Evolutionary conservation across 2,888 invertebrate genomes (phyloP).

Genomic region (Epinotia brunnichana): DNA sequence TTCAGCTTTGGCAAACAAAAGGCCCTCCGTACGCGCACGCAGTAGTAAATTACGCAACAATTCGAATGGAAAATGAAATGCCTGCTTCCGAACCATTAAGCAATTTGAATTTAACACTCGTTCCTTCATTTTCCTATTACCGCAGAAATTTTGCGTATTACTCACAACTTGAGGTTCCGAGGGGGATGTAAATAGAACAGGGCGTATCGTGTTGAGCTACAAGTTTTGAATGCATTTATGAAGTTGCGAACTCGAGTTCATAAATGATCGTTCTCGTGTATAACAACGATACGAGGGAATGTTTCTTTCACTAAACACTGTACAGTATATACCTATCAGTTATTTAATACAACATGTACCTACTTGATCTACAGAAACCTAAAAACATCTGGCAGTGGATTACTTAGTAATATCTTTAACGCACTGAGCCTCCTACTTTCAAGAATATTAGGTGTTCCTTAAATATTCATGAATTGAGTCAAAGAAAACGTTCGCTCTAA

Average conservation of each 20-base stretch:
- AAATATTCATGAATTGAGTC: constrained; percentile 41
- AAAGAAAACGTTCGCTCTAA: constrained; percentile 45
- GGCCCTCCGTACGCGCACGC: constrained; percentile 69
- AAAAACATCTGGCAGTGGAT: constrained; percentile 13
- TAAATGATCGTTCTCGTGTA: constrained; percentile 26
- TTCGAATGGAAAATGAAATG: constrained; percentile 83
- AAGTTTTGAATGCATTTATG: constrained; percentile 26
- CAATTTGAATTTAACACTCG: constrained; percentile 83
- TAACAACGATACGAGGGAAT: constrained; percentile 12
- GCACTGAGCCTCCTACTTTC: constrained; percentile 9
- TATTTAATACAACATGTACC: no score
- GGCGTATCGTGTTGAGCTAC: constrained; percentile 25
- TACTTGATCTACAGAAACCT: not conserved
- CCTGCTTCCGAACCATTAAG: constrained; percentile 80
- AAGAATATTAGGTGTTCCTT: constrained; percentile 39
- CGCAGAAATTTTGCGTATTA: constrained; percentile 71
- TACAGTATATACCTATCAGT: not conserved
- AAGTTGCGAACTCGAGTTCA: constrained; percentile 16
- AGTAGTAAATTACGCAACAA: constrained; percentile 78
- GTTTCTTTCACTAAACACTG: not conserved
- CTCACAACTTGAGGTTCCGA: constrained; percentile 54
- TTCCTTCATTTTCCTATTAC: constrained; percentile 82
- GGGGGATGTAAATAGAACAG: constrained; percentile 40
- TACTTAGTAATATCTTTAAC: constrained; percentile 11
- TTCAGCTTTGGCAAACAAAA: constrained; percentile 69